phyloP scores from a whole-genome alignment of 2,797 vertebrate genomes.

The Antrozous pallidus region DNA sequence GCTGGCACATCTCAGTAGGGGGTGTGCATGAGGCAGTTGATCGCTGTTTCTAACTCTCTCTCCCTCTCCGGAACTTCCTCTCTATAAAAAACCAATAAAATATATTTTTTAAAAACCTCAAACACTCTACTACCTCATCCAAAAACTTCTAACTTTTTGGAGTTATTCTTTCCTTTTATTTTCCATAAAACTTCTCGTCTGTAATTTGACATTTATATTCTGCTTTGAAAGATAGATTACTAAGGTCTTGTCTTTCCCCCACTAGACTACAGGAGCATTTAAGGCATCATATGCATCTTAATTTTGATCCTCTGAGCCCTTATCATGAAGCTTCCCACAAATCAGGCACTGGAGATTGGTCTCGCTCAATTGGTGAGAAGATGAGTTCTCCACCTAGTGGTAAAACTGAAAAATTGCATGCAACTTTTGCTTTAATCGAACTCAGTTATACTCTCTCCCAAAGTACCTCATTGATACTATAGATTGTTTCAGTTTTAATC shows the following conservation, averaged over 20 bases:
- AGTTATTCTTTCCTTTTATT: not conserved
- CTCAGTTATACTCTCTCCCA: not conserved
- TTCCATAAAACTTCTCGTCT: not conserved
- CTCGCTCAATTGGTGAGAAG: not conserved
- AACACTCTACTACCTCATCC: not conserved
- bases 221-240: not conserved
- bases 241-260: not conserved
- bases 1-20: no score
- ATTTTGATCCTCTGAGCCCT: not conserved
- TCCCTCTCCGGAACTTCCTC: no score
- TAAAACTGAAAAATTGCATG: constrained; percentile 38
- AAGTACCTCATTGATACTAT: not conserved
- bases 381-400: constrained; percentile 64
- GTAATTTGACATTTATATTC: not conserved
- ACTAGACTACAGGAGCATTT: not conserved
- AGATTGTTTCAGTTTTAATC: not conserved
- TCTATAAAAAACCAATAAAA: no score
- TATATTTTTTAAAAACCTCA: not conserved
- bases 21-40: no score
- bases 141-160: not conserved
- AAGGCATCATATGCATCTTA: not conserved
- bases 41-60: no score
- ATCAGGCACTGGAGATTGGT: not conserved
- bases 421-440: not conserved
- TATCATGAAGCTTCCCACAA: not conserved